Evolutionary conservation across 2,113 vertebrate genomes (phyloP).

Genomic region (Ibidorhyncha struthersii): DNA sequence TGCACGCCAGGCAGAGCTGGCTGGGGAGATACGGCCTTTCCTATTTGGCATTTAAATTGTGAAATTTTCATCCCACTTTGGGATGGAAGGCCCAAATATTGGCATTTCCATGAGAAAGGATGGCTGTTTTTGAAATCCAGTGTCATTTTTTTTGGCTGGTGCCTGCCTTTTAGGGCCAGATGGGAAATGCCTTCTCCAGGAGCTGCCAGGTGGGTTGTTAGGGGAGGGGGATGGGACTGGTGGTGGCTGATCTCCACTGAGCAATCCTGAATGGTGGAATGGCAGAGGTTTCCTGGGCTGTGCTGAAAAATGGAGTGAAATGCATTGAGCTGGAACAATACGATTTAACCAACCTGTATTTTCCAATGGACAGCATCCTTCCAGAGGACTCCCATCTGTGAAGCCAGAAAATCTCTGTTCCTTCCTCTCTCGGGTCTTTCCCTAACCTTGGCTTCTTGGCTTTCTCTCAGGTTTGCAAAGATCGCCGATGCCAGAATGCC

Average conservation of each 20-base stretch:
- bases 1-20: not conserved
- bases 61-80: not conserved
- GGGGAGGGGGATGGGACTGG: not conserved
- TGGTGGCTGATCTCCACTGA: not conserved
- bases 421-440: not conserved
- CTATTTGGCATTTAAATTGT: not conserved
- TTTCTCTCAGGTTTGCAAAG: conserved; percentile 85
- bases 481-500: conserved; percentile 85
- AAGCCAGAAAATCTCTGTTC: not conserved
- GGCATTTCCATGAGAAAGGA: not conserved
- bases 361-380: accelerated
- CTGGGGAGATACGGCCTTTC: not conserved
- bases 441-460: not conserved
- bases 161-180: not conserved
- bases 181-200: not conserved
- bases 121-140: not conserved
- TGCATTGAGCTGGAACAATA: accelerated
- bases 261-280: accelerated
- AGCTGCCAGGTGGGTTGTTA: not conserved
- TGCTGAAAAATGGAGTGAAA: not conserved
- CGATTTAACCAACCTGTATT: accelerated
- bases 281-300: not conserved
- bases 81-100: not conserved
- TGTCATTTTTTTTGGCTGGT: not conserved
- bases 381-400: not conserved